Evolutionary conservation across 2,113 vertebrate genomes (phyloP).

Genomic region (Malurus alboscapulatus): DNA sequence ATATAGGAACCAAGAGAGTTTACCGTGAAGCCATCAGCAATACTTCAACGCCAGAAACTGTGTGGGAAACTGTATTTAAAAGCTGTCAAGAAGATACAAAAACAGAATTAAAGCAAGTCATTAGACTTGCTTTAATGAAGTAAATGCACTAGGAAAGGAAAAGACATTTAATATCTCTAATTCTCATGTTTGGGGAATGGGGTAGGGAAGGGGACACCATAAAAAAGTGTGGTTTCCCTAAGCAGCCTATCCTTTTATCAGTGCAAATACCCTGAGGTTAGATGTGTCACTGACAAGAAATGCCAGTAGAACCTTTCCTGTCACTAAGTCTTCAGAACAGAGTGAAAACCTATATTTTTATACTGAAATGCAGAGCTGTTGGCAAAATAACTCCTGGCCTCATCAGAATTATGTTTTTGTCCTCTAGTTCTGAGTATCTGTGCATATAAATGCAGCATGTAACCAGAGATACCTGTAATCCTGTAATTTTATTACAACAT

Average conservation of each 20-base stretch:
- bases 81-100: background rate
- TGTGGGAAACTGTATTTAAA: background rate
- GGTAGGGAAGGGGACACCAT: background rate
- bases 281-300: background rate
- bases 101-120: background rate
- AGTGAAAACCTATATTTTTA: background rate
- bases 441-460: background rate
- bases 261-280: too few species aligned
- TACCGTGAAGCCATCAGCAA: background rate
- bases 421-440: background rate
- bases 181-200: background rate
- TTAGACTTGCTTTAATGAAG: background rate
- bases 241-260: background rate
- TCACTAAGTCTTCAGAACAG: background rate
- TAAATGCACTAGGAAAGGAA: background rate
- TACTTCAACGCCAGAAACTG: background rate
- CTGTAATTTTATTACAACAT: background rate
- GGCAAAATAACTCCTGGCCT: background rate
- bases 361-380: background rate
- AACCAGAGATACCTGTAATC: background rate
- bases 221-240: background rate
- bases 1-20: background rate
- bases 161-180: background rate
- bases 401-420: background rate
- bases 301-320: background rate